Evolutionary conservation across 92 coral and sea anemone genomes (phyloP).

Genomic region (Porites divaricata): DNA sequence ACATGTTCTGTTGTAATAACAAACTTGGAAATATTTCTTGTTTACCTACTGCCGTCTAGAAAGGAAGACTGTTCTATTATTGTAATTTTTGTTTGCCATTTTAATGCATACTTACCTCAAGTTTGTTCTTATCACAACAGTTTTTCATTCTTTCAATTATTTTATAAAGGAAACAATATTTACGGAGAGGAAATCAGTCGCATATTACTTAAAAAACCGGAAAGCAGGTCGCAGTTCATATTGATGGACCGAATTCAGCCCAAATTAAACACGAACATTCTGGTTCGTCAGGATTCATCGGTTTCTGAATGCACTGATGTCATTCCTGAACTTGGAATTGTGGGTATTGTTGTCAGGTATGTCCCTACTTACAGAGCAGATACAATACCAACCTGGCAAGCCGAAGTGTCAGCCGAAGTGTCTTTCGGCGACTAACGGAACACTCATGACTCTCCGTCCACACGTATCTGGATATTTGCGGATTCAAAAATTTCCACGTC

Average conservation of each 20-base stretch:
- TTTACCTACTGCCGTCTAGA: not conserved
- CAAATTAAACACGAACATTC: constrained; percentile 74
- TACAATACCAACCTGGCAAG: not conserved
- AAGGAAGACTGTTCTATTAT: no score
- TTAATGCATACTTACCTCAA: no score
- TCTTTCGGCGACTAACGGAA: no score
- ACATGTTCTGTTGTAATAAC: not conserved
- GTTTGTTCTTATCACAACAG: no score
- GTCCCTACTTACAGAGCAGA: not conserved
- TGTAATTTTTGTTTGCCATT: no score
- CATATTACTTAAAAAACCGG: constrained; percentile 59
- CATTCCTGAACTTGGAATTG: constrained; percentile 87
- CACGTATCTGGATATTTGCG: no score
- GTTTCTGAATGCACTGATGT: constrained; percentile 60
- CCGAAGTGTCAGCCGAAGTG: no score
- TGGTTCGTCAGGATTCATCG: constrained; percentile 78
- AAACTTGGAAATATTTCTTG: not conserved
- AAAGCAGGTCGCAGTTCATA: constrained; percentile 83
- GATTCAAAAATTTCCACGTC: no score
- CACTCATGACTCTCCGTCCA: no score
- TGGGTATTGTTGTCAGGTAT: constrained; percentile 92
- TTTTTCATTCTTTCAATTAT: no score
- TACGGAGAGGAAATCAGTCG: constrained; percentile 89
- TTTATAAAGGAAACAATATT: constrained; percentile 76
- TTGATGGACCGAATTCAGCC: constrained; percentile 92